Percentiles rank a stretch among this genome's conserved stretches.
phyloP scores from a whole-genome alignment of 1,140 invertebrate species.

The Drosophila trapezifrons region DNA sequence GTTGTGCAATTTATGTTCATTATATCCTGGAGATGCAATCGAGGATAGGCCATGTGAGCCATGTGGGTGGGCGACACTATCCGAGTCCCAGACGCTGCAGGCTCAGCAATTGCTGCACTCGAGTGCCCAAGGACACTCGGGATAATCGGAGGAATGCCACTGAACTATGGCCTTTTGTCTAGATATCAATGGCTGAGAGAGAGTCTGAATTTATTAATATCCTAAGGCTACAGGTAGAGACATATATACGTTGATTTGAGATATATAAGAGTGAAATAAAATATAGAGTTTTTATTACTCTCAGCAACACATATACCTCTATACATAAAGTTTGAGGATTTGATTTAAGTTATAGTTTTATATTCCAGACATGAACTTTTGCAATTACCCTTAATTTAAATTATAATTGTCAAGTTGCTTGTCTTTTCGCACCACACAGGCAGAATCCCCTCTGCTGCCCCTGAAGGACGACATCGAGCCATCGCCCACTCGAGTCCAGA shows the following conservation, averaged over 20 bases:
- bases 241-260: too few species aligned
- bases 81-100: slow-evolving; percentile 11
- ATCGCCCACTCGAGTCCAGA: slow-evolving; percentile 27
- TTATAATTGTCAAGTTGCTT: neutral
- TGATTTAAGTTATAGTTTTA: neutral
- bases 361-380: neutral
- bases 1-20: slow-evolving; percentile 63
- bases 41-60: neutral
- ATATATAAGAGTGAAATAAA: too few species aligned
- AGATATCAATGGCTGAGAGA: neutral
- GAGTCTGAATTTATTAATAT: too few species aligned
- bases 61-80: slow-evolving; percentile 13
- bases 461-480: slow-evolving; percentile 43
- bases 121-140: slow-evolving; percentile 22
- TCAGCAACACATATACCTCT: neutral
- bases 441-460: slow-evolving; percentile 75
- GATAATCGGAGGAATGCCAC: slow-evolving; percentile 14
- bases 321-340: neutral
- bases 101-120: slow-evolving; percentile 18
- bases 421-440: slow-evolving; percentile 28
- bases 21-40: slow-evolving; percentile 37
- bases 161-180: slow-evolving; percentile 17
- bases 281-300: too few species aligned
- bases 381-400: neutral
- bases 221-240: too few species aligned